Percentiles rank a stretch among this genome's conserved stretches.
phyloP scores from a whole-genome alignment of 2,888 invertebrate species.

The Pheosia tremula region DNA sequence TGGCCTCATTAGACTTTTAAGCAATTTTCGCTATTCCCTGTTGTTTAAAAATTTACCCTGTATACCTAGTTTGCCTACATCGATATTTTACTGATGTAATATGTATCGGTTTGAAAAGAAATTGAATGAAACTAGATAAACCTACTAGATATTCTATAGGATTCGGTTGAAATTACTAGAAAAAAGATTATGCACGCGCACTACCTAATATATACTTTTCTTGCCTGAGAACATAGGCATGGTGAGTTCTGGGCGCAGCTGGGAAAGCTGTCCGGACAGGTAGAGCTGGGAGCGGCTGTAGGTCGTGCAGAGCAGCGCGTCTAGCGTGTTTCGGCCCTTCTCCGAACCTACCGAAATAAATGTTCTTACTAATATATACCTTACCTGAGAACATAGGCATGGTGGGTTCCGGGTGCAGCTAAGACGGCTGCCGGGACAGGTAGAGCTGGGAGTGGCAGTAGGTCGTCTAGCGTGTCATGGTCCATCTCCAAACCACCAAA shows the following conservation, averaged over 20 bases:
- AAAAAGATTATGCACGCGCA: too few species aligned
- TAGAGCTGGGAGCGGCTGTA: slow-evolving; percentile 97
- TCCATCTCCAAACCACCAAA: slow-evolving; percentile 81
- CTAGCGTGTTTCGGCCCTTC: slow-evolving; percentile 90
- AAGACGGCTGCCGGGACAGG: slow-evolving; percentile 96
- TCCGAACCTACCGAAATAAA: slow-evolving; percentile 77
- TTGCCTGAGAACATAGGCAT: slow-evolving; percentile 99
- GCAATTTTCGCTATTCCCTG: too few species aligned
- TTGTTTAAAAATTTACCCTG: too few species aligned
- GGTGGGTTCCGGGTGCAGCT: slow-evolving; percentile 97
- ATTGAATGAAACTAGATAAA: too few species aligned
- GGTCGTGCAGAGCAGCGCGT: slow-evolving; percentile 93
- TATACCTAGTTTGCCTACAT: too few species aligned
- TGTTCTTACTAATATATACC: slow-evolving; percentile 19
- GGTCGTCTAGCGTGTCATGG: slow-evolving; percentile 93
- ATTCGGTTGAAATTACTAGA: too few species aligned
- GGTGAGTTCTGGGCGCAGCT: slow-evolving; percentile 97
- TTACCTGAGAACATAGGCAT: slow-evolving; percentile 99
- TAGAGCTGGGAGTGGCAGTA: slow-evolving; percentile 97
- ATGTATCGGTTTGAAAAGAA: too few species aligned
- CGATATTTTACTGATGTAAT: too few species aligned
- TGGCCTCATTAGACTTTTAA: too few species aligned
- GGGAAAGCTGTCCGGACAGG: slow-evolving; percentile 95
- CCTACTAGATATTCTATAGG: too few species aligned
- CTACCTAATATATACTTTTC: slow-evolving; percentile 17